Evolutionary conservation across 2,797 vertebrate genomes (phyloP), one percentile per base, ranked within the genome.

Genomic region (Eremophila alpestris): DNA sequence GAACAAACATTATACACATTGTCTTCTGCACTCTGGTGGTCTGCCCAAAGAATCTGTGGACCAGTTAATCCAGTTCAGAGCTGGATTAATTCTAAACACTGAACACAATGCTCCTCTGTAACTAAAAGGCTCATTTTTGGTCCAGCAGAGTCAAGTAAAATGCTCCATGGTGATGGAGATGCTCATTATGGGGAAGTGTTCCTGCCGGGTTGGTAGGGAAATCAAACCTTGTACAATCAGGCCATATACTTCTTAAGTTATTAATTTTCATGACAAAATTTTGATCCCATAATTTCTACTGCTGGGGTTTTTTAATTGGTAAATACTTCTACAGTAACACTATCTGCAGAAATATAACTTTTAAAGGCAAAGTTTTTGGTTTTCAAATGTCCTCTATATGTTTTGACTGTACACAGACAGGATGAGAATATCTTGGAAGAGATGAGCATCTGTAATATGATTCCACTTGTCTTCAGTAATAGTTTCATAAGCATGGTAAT

Each of bases 41-140:
- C 90, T 85, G 51, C n/a, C 68, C 62, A 85, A 83, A 83, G 51
- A 81, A 78, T 91, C 69, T 87, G 74, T 73, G 38, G 26, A 83
- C 23, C 58, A 64, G 60, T 74, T 87, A 89, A 95, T 92, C 71
- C 68, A 91, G 19, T 46, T 89, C 54, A 80, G 68, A 89, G 60
- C 5, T 83, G 52, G 49, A 87, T 89, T 89, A 83, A 90, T 93
- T 92, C 60, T 93, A 80, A 79, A 87, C 49, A 70, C 21, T 90
- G 49, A 95, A 77, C 36, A 95, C 77, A 95, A 93, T 92, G 38
- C 46, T 83, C 6, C 54, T 89, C 64, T 89, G n/a, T 83, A 58
- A 81, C 21, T 69, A 64, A 85, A 65, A 80, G 26, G 20, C 17
- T 92, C 65, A 69, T 62, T 95, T 95, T 69, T 83, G 58, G 78